Evolutionary conservation across 2,113 vertebrate species (phyloP).

Genomic region (Calypte anna): DNA sequence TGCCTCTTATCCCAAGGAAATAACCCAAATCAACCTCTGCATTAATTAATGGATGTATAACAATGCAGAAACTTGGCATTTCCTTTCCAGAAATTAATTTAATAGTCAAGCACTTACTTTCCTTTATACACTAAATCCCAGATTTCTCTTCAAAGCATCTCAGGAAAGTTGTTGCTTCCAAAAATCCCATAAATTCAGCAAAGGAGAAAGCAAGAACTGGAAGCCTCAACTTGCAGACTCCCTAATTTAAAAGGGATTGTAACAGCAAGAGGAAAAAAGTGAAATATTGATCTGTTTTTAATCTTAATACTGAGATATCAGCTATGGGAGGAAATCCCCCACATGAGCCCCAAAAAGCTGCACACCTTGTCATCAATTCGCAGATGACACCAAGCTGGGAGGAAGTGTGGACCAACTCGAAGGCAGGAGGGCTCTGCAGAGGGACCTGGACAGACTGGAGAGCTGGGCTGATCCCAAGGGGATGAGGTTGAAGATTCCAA

Average conservation of each 20-base stretch:
- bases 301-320: background rate
- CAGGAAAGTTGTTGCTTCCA: background rate
- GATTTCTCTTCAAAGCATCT: background rate
- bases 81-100: background rate
- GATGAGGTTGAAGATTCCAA: too few species aligned
- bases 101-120: background rate
- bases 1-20: too few species aligned
- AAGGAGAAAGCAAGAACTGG: background rate
- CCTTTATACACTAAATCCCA: fast-evolving
- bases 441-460: too few species aligned
- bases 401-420: too few species aligned
- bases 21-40: background rate
- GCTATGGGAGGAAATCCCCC: background rate
- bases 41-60: background rate
- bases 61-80: background rate
- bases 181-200: background rate
- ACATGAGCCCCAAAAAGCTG: background rate
- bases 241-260: too few species aligned
- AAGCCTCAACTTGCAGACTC: background rate
- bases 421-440: too few species aligned
- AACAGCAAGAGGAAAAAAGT: too few species aligned
- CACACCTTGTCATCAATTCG: background rate
- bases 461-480: too few species aligned
- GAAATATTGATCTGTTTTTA: background rate
- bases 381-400: too few species aligned